Base-by-base conservation (phyloP, 1,140 invertebrate genomes). In the Neomicropteryx cornuta region DNA sequence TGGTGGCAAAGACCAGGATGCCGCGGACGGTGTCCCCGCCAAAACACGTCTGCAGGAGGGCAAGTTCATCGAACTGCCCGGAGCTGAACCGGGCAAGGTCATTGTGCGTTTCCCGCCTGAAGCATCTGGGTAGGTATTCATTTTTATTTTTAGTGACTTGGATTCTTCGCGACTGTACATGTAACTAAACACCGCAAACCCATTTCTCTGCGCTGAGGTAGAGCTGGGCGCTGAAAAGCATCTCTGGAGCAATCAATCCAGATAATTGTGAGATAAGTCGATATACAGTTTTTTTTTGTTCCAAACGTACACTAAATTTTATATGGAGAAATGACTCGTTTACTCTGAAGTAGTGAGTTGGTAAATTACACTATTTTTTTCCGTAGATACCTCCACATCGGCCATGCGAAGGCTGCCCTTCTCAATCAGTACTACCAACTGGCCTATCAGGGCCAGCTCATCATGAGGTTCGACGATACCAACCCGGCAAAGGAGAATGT, bases 401-500 rank as follows among this genome's bases (percentile, higher is more conserved):
- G 97, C 11, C 97, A 99, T 71, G 97, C 96, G 1, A 99, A 99
- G 69, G 97, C 97, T 32, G 96, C 96, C 19, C 70, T 99, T 1
- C 69, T 99, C 2, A 99, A 99, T 70, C 92, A 98, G 53, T 89
- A 98, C 65, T 99, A 99, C 56, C 88, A 97, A 43, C 74, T 90
- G 53, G 69, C 76, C 11, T 99, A 97, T 60, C 71, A 97, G 55
- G 97, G 97, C 1, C 87, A 87, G 57, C 72, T 99, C 0, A 90
- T 99, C 35, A 94, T 99, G 91, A 74, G 97, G 49, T 99, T 99
- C 69, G 97, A 99, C 71, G 97, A 99, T 56, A 99, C 97, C 5
- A 99, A 99, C 70, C 97, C 97, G 22, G 95, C 92, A 3, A 99
- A 99, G 59, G 97, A 99, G 58, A 92, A 95, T 56, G 83, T 83